Percentiles rank a stretch among this genome's conserved stretches.
Evolutionary conservation across 2,113 vertebrate species (phyloP).

Genomic region (Pitta sordida): DNA sequence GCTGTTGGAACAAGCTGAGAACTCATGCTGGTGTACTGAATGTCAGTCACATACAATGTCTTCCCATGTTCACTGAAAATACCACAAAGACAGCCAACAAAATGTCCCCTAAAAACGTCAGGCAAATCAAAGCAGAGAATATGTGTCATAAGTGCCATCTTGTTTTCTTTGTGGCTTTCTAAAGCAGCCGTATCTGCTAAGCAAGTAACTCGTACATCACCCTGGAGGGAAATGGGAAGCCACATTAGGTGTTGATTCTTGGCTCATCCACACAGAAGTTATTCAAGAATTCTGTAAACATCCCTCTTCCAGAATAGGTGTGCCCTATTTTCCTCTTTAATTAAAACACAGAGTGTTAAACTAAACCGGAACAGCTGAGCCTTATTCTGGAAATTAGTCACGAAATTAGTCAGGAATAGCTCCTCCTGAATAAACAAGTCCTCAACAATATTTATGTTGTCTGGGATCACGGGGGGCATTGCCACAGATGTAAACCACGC

Average conservation of each 20-base stretch:
- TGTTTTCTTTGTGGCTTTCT: background rate
- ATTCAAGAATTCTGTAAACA: background rate
- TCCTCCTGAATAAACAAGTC: slow-evolving; percentile 12
- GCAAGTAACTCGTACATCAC: background rate
- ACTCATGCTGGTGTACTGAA: background rate
- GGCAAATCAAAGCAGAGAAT: background rate
- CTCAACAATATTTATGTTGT: background rate
- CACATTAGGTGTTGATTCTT: background rate
- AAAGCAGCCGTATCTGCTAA: background rate
- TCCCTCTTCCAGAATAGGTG: background rate
- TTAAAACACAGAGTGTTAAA: background rate
- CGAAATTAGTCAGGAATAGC: background rate
- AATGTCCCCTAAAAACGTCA: slow-evolving; percentile 15
- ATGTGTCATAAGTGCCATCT: background rate
- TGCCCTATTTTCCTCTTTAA: slow-evolving; percentile 27
- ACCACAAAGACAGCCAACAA: background rate
- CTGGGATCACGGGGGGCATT: background rate
- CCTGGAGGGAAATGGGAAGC: background rate
- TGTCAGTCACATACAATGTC: background rate
- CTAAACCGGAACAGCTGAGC: background rate
- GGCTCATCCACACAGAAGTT: background rate
- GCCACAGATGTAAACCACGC: background rate
- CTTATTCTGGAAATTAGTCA: slow-evolving; percentile 39
- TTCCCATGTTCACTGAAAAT: background rate
- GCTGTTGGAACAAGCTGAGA: background rate